These are phyloP conservation scores for Nyleta sp. DNA, from an alignment of 2,888 invertebrate genomes.

Conservation along the genomic window DNA sequence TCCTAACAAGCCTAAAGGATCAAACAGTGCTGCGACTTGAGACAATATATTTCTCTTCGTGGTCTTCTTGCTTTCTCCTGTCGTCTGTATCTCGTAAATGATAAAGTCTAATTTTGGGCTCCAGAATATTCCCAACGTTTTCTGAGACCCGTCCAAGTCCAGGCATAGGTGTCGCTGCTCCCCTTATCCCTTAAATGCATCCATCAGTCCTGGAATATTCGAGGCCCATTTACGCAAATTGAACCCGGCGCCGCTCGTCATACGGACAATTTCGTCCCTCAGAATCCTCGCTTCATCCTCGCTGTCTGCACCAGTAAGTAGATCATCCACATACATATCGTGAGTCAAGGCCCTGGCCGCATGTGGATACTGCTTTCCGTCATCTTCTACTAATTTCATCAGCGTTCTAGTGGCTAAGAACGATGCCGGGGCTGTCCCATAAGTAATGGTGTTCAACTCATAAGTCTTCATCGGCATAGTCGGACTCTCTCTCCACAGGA, in stretches of 20 bases:
- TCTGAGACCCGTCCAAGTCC: no score
- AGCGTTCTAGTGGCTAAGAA: not conserved
- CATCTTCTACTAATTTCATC: slow-evolving; percentile 1
- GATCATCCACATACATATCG: slow-evolving; percentile 12
- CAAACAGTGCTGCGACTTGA: slow-evolving; percentile 7
- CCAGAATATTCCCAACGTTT: no score
- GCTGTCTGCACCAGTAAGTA: slow-evolving; percentile 2
- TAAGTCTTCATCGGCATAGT: slow-evolving; percentile 1
- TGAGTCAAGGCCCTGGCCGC: not conserved
- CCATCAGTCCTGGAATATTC: no score
- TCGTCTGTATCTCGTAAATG: no score
- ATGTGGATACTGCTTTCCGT: not conserved
- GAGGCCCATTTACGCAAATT: no score
- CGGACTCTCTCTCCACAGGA: slow-evolving; percentile 1
- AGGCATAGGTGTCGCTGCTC: no score
- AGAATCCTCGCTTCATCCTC: not conserved
- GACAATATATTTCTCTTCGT: slow-evolving; percentile 7
- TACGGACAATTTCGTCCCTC: no score
- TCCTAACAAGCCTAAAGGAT: slow-evolving; percentile 6
- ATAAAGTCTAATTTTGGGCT: no score
- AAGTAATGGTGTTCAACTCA: not conserved
- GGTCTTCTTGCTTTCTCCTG: no score
- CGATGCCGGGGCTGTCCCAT: not conserved
- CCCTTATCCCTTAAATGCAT: no score
- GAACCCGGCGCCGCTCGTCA: no score